Conservation (phyloP, 2,797 vertebrate genomes). For the Enteromius argenteus region DNA sequence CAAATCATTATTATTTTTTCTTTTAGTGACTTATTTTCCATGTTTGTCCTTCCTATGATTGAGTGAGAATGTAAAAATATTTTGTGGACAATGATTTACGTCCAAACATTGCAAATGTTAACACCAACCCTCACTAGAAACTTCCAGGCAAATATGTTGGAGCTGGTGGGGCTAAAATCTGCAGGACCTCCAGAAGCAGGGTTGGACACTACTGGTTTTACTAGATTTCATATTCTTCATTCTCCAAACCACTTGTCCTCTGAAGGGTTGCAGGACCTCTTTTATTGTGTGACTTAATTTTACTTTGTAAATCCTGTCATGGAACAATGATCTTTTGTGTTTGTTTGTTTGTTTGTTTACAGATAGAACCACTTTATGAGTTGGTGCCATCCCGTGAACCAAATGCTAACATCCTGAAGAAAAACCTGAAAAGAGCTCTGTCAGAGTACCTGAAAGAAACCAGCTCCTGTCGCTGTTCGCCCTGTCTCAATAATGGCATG, state of each 20-base stretch:
- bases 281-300: not conserved
- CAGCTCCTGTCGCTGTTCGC: conserved; percentile 85
- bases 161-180: not conserved
- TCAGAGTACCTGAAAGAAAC: conserved; percentile 85
- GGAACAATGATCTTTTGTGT: too few species aligned
- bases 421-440: conserved; percentile 85
- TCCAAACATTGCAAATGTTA: too few species aligned
- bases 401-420: conserved; percentile 75
- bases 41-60: too few species aligned
- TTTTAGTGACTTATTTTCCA: too few species aligned
- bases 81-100: too few species aligned
- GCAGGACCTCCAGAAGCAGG: not conserved
- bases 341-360: not conserved
- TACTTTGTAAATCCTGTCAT: not conserved
- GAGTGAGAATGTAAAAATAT: too few species aligned
- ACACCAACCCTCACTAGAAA: not conserved
- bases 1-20: too few species aligned
- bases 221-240: not conserved
- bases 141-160: not conserved
- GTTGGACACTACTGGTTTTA: not conserved
- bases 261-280: not conserved
- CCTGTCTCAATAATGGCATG: conserved; percentile 88
- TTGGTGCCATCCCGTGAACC: conserved; percentile 82
- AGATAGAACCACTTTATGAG: conserved; percentile 87
- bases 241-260: not conserved